Percentiles rank a stretch among this genome's conserved stretches.
Conservation (phyloP, 2,797 vertebrate genomes). For the Buphagus erythrorhynchus region DNA sequence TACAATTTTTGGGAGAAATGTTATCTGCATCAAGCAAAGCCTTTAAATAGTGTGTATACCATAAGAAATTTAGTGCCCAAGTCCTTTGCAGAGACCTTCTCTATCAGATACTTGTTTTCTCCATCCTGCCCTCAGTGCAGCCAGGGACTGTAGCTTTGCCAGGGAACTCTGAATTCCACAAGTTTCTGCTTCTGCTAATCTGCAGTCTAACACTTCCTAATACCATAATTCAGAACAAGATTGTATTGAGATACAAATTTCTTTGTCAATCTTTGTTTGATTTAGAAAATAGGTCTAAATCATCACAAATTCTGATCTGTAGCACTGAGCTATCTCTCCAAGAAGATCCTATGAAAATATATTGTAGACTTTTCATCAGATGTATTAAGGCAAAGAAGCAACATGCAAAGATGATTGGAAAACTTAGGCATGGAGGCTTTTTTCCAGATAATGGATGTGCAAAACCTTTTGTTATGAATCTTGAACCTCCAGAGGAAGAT, state of each 20-base stretch:
- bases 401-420: neutral
- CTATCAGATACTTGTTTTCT: neutral
- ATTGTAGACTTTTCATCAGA: neutral
- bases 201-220: neutral
- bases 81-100: neutral
- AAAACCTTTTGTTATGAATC: neutral
- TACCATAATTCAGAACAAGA: neutral
- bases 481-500: neutral
- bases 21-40: neutral
- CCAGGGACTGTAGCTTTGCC: neutral
- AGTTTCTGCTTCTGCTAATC: neutral
- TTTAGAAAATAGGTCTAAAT: neutral
- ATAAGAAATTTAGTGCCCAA: neutral
- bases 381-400: neutral
- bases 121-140: neutral
- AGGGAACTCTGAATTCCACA: neutral
- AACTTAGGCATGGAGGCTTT: neutral
- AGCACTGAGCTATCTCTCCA: neutral
- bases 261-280: neutral
- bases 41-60: neutral
- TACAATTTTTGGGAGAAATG: neutral
- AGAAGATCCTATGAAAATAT: neutral
- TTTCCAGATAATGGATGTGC: neutral
- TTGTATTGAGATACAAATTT: neutral
- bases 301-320: neutral